These are phyloP conservation scores for Cyanoderma ruficeps DNA, from an alignment of 2,113 vertebrate species.

Conservation along the genomic window DNA sequence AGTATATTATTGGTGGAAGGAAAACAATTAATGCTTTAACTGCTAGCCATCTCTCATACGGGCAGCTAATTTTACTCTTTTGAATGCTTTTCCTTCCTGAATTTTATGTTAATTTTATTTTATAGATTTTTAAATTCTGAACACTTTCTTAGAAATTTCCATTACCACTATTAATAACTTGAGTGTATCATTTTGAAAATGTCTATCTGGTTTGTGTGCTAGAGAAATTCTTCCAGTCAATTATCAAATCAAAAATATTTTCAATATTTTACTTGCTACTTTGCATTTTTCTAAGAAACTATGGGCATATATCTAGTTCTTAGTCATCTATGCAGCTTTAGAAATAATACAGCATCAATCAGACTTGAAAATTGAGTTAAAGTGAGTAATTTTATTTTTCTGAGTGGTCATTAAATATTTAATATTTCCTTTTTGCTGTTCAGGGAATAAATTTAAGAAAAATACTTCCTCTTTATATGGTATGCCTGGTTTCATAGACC, in stretches of 20 bases:
- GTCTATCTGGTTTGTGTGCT: background rate
- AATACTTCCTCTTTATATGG: background rate
- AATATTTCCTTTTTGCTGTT: background rate
- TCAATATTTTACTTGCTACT: background rate
- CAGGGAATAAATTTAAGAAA: background rate
- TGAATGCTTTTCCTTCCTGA: background rate
- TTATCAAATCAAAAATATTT: background rate
- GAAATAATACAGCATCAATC: slow-evolving; percentile 26
- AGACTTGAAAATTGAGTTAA: slow-evolving; percentile 8
- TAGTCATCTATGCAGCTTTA: background rate
- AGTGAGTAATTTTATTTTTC: slow-evolving; percentile 28
- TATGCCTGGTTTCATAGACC: background rate
- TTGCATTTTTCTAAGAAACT: background rate
- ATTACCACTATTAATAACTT: background rate
- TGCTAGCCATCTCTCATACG: background rate
- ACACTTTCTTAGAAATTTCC: background rate
- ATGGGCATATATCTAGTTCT: background rate
- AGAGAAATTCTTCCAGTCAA: background rate
- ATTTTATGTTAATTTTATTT: background rate
- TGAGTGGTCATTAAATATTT: background rate
- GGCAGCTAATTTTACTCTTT: background rate
- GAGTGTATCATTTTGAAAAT: background rate
- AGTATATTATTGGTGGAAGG: background rate
- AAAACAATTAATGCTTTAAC: background rate
- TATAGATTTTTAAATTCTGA: background rate